Base-by-base conservation (phyloP, 2,797 vertebrate species). In the Tolypeutes matacus region DNA sequence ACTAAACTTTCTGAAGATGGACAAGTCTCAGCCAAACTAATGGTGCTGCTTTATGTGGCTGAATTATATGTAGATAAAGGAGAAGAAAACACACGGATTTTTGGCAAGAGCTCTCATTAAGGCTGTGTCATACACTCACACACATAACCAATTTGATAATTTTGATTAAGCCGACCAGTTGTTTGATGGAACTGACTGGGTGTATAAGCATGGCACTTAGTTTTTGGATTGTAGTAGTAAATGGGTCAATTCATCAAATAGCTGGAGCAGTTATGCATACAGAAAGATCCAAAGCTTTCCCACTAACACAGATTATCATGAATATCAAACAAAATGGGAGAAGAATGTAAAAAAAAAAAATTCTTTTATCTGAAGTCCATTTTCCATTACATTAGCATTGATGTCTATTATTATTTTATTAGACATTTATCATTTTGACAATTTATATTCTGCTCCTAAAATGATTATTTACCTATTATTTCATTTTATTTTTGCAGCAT, bases 401-500 rank as follows among this genome's bases (percentile, higher is more conserved):
- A 72, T 82, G 29, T 53, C 53, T 75, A 75, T 58, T 89, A 81
- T 88, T 86, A 36, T n/a, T 95, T 93, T 81, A 60, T 75, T 88
- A 93, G 34, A 42, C 39, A 56, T 36, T 73, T 46, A 67, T 36
- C 51, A 90, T 36, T 18, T 34, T 86, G 49, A 90, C 56, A 83
- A 39, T 94, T 84, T 25, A 62, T 3, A 91, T 82, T 93, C 92
- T 34, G 62, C 23, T 85, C 58, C 56, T 80, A 87, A 96, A 93
- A 62, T 81, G 60, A 88, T 88, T 39, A 75, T 81, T 60, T 82
- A 86, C 23, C 18, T 85, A 70, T 75, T 77, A 97, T 70, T 95
- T 92, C 34, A 86, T 64, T 83, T 91, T 92, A 75, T 49, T 96
- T 97, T 94, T 94, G 76, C 42, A 86, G 49, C 25, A 39, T 39